phyloP scores from a whole-genome alignment of 2,797 vertebrate species.

The Borostomias antarcticus region DNA sequence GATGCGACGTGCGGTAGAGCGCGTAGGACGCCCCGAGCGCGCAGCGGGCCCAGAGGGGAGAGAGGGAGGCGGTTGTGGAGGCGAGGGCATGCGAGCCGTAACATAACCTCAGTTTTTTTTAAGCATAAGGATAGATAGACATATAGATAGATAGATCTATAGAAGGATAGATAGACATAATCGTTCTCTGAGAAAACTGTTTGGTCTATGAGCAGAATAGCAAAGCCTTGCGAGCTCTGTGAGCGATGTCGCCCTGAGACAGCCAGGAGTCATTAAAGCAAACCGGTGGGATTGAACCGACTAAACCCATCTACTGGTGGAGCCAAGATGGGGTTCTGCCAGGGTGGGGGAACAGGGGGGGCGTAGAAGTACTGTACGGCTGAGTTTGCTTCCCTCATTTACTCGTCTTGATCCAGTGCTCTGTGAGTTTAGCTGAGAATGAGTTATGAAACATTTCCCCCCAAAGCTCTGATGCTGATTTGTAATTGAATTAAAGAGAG shows the following conservation, averaged over 20 bases:
- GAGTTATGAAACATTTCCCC: constrained; percentile 31
- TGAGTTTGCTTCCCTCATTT: constrained; percentile 33
- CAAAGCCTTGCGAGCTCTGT: constrained; percentile 50
- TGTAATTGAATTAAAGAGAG: constrained; percentile 4
- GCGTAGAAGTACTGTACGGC: constrained; percentile 20
- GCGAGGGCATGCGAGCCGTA: too few relatives aligned
- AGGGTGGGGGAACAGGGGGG: too few relatives aligned
- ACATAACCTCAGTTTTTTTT: too few relatives aligned
- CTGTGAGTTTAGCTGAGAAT: constrained; percentile 20
- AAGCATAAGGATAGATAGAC: too few relatives aligned
- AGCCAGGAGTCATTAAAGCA: constrained; percentile 43
- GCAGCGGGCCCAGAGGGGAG: too few relatives aligned
- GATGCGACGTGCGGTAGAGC: too few relatives aligned
- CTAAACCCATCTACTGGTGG: constrained; percentile 39
- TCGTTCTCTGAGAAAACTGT: constrained; percentile 20
- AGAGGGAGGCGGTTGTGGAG: too few relatives aligned
- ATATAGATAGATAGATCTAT: too few relatives aligned
- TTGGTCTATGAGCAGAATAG: constrained; percentile 62
- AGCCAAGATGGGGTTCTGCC: constrained; percentile 42
- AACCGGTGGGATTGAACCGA: constrained; percentile 46
- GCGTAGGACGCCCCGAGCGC: too few relatives aligned
- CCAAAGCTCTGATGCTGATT: constrained; percentile 5
- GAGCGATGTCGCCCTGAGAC: constrained; percentile 38
- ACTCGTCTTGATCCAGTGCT: constrained; percentile 28
- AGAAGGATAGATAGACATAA: constrained; percentile 2